Percentiles rank a stretch among this genome's conserved stretches.
Conservation (phyloP, 2,113 vertebrate species). For the Anguilla japonica region DNA sequence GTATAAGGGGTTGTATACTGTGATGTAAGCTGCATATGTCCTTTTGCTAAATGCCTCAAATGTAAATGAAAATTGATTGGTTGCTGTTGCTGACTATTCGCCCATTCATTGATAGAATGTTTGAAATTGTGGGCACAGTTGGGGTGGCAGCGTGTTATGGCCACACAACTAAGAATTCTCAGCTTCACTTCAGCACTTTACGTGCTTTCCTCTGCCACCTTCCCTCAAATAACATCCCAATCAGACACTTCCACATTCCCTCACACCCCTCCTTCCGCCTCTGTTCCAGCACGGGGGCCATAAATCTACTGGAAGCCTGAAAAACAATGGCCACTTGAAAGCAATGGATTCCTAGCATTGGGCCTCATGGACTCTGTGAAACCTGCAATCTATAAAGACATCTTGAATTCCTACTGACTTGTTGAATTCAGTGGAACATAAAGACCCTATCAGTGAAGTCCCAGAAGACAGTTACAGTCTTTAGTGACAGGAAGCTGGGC, state of each 20-base stretch:
- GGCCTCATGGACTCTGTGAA: conserved; percentile 50
- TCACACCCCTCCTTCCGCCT: conserved; percentile 46
- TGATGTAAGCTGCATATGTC: too few species aligned
- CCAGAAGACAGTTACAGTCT: conserved; percentile 50
- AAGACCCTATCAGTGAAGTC: conserved; percentile 38
- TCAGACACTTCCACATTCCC: conserved; percentile 42
- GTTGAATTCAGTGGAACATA: conserved; percentile 25
- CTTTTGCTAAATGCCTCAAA: too few species aligned
- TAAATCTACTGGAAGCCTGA: conserved; percentile 58
- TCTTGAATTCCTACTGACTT: conserved; percentile 34
- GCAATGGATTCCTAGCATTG: conserved; percentile 41
- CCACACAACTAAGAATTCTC: neutral
- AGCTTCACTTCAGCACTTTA: neutral
- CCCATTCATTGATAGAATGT: neutral
- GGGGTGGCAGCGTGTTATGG: neutral
- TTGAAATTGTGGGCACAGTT: neutral
- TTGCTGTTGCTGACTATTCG: too few species aligned
- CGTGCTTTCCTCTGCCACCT: neutral
- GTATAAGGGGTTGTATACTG: too few species aligned
- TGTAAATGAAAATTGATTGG: too few species aligned
- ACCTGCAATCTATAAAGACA: conserved; percentile 50
- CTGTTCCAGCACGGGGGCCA: conserved; percentile 44
- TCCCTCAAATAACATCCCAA: conserved; percentile 26
- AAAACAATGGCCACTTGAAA: conserved; percentile 56
- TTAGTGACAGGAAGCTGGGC: conserved; percentile 37